A percentile compares a stretch with the other conserved stretches of the same genome.
These are phyloP conservation scores for Augochlorella aurata DNA, from an alignment of 2,888 invertebrate species.

Conservation along the genomic window DNA sequence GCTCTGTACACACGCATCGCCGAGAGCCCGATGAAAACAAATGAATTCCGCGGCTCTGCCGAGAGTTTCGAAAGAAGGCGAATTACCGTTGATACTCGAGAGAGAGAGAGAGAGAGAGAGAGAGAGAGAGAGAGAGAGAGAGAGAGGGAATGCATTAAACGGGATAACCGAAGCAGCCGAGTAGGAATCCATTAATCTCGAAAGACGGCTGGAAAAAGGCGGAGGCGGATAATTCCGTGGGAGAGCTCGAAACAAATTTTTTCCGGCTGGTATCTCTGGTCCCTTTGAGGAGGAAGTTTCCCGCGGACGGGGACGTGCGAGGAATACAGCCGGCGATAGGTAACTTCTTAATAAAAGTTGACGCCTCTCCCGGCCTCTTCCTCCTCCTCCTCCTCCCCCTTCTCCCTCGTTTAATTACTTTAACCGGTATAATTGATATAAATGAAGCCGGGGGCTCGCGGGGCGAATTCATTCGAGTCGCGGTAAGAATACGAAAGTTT, in stretches of 20 bases:
- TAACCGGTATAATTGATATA: conserved; percentile 63
- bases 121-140: no score
- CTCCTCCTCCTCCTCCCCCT: conserved; percentile 14
- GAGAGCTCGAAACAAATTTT: conserved; percentile 16
- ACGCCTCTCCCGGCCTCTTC: not conserved
- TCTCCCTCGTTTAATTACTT: conserved; percentile 55
- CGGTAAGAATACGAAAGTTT: conserved; percentile 60
- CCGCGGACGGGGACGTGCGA: conserved; percentile 2
- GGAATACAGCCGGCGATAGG: conserved; percentile 11
- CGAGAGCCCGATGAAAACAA: no score
- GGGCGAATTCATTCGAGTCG: conserved; percentile 48
- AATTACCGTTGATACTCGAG: not conserved
- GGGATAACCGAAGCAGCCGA: not conserved
- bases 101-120: no score
- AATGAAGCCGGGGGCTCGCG: conserved; percentile 48
- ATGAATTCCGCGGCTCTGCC: no score
- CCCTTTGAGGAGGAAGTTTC: not conserved
- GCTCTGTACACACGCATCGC: no score
- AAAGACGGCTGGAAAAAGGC: not conserved
- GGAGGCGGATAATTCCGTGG: not conserved
- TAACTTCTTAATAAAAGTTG: conserved; percentile 41
- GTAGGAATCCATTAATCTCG: not conserved
- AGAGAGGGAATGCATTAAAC: not conserved
- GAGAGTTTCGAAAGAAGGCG: no score
- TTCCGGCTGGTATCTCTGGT: not conserved